Evolutionary conservation across 2,888 invertebrate genomes (phyloP).

Genomic region (Lasioglossum morio): DNA sequence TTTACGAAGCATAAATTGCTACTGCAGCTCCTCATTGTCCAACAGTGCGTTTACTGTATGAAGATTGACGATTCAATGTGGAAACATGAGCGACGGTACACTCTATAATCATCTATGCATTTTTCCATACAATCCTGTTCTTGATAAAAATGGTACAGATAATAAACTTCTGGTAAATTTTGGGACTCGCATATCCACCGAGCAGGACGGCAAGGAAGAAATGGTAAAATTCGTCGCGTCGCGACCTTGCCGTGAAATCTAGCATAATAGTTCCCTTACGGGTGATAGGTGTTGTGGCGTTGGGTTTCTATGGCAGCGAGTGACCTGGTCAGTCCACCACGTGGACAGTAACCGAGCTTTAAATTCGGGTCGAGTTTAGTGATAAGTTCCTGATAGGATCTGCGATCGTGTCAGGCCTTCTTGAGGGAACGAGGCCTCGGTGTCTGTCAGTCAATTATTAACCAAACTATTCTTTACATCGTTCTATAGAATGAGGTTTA

Average conservation of each 20-base stretch:
- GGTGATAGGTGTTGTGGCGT: slow-evolving; percentile 78
- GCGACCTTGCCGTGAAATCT: slow-evolving; percentile 80
- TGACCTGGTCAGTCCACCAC: slow-evolving; percentile 84
- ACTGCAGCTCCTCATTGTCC: not conserved
- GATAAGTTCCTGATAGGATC: slow-evolving; percentile 60
- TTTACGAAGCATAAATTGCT: not conserved
- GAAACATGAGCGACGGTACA: no score
- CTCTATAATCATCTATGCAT: not conserved
- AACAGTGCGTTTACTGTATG: not conserved
- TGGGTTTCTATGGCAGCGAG: slow-evolving; percentile 81
- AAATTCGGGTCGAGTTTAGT: slow-evolving; percentile 70
- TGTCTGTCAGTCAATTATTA: slow-evolving; percentile 41
- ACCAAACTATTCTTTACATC: slow-evolving; percentile 19
- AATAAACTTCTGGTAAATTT: not conserved
- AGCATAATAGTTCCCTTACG: slow-evolving; percentile 72
- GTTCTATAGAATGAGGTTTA: slow-evolving; percentile 6
- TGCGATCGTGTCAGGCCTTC: slow-evolving; percentile 48
- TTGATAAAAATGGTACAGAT: not conserved
- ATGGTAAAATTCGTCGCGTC: slow-evolving; percentile 62
- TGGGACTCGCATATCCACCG: not conserved
- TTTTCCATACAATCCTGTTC: not conserved
- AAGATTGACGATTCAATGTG: not conserved
- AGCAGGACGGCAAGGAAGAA: not conserved
- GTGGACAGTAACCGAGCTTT: slow-evolving; percentile 79
- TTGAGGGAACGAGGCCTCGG: slow-evolving; percentile 41